Base-by-base conservation (phyloP, 1,140 invertebrate species). In the Neoseiulus cucumeris region DNA sequence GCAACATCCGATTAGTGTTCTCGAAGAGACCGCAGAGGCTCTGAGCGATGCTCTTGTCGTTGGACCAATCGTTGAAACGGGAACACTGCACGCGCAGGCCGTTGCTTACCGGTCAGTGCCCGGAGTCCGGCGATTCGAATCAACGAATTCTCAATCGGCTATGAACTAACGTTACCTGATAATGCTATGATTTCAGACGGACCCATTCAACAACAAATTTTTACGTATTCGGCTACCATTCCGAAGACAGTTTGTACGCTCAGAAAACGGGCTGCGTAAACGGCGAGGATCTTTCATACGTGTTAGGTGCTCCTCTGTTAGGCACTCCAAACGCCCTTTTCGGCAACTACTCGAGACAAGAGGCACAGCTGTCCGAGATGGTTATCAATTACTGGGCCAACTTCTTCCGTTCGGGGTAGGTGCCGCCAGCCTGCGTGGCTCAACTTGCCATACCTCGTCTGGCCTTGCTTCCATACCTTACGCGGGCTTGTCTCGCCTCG, bases 351-450 rank as follows among this genome's bases (percentile, higher is more conserved):
- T 93, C 87, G 6, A 87, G 86, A 74, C 83, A 85, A 25, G 93
- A 98, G 79, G 82, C 87, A 66, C 83, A 86, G 47, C 80, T 98
- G 7, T 87, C 90, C 1, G 88, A 94, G 76, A 86, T 87, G 66
- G 87, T 94, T 64, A 94, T 97, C 81, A 83, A 87, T 33, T 94
- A 93, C 74, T 86, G 92, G 78, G 85, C 89, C 20, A 98, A 97
- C 79, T 98, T 98, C 74, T 89, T 89, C n/a, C 86, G 88, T 74
- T 88, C 86, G 9, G 94, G 94, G 93, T 97, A 79, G 84, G 85
- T 81, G 59, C 18, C 45, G 45, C 14, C n/a, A 12, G n/a, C 33
- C 33, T 39, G 33, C 9, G 33, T 9, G 33, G 33, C 33, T 9
- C 33, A 9, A 9, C 33, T 4, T 39, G 9, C 33, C 33, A 6